phyloP scores from a whole-genome alignment of 2,888 invertebrate species.

The Agrochola circellaris region DNA sequence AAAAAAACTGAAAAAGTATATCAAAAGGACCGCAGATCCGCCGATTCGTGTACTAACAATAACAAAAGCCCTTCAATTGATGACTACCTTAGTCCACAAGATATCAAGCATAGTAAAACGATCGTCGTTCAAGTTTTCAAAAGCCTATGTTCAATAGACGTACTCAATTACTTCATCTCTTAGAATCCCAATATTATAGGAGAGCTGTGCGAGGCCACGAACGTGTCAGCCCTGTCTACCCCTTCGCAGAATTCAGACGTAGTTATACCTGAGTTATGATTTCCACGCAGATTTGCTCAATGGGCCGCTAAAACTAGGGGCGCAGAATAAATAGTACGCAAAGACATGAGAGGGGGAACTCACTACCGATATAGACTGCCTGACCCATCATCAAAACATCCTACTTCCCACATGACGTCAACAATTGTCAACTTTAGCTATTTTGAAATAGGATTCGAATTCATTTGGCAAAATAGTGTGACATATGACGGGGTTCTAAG shows the following conservation, averaged over 20 bases:
- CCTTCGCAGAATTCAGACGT: constrained; percentile 1
- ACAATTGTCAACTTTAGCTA: constrained; percentile 13
- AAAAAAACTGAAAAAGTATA: not conserved
- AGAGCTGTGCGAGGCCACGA: not conserved
- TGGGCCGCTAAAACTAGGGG: constrained; percentile 76
- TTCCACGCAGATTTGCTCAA: constrained; percentile 76
- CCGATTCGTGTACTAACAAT: not conserved
- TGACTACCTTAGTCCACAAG: not conserved
- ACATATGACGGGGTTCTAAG: constrained; percentile 39
- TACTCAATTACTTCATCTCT: not conserved
- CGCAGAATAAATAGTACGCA: constrained; percentile 81
- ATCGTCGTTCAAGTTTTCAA: not conserved
- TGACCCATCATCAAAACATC: constrained; percentile 28
- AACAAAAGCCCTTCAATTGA: not conserved
- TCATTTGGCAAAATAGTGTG: constrained; percentile 19
- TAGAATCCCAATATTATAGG: not conserved
- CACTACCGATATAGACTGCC: constrained; percentile 79
- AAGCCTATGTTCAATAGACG: not conserved
- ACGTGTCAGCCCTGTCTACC: not conserved
- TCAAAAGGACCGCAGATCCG: not conserved
- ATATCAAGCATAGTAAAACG: no score
- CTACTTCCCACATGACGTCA: constrained; percentile 1
- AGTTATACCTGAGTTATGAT: constrained; percentile 61
- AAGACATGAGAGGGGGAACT: constrained; percentile 71
- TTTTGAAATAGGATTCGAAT: constrained; percentile 29